Conservation (phyloP, 1,140 invertebrate genomes). For the Orchesella cincta region DNA sequence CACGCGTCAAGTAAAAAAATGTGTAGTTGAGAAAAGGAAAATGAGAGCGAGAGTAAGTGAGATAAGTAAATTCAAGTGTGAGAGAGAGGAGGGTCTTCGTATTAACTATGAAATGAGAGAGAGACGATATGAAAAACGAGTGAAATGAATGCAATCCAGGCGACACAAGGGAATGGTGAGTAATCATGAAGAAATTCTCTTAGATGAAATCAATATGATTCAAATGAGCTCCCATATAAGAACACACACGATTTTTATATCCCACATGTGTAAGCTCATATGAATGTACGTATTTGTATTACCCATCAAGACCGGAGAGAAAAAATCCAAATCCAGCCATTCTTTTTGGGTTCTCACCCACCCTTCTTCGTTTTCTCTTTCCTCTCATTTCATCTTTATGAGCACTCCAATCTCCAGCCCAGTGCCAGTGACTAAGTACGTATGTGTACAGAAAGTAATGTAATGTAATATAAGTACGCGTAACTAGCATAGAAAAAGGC, state of each 20-base stretch:
- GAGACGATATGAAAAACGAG: background rate
- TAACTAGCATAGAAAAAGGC: background rate
- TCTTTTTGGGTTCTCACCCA: slow-evolving; percentile 4
- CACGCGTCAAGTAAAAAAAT: no score
- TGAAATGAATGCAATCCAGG: slow-evolving; percentile 1
- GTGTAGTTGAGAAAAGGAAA: no score
- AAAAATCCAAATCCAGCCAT: no score
- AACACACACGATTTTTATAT: no score
- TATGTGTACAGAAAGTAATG: background rate
- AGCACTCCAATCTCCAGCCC: no score
- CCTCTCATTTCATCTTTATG: background rate
- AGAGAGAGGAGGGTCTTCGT: no score
- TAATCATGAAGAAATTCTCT: slow-evolving; percentile 26
- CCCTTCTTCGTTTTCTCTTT: slow-evolving; percentile 16
- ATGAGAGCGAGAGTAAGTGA: no score
- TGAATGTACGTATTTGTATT: no score
- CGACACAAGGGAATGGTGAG: slow-evolving; percentile 26
- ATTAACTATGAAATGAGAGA: slow-evolving; percentile 21
- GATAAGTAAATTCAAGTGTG: no score
- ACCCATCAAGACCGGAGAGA: no score
- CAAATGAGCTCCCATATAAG: slow-evolving; percentile 35
- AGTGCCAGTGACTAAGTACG: background rate
- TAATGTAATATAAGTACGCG: background rate
- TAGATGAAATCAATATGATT: slow-evolving; percentile 44
- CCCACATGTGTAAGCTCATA: background rate